Evolutionary conservation across 2,113 vertebrate species (phyloP).

Genomic region (Onychostruthus taczanowskii): DNA sequence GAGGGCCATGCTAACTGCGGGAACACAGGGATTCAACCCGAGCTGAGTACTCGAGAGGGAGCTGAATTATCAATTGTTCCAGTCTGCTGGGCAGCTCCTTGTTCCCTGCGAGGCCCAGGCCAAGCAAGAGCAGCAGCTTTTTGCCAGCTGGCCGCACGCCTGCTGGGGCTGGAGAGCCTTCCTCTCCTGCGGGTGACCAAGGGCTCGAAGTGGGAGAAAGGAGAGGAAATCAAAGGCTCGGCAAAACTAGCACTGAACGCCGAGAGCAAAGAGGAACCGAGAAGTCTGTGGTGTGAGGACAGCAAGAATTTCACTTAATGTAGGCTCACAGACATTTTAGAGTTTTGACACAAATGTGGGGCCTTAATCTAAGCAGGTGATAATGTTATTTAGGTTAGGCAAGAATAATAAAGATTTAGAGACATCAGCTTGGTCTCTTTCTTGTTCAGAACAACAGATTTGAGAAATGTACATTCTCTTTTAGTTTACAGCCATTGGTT

Average conservation of each 20-base stretch:
- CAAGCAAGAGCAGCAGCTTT: neutral
- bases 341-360: neutral
- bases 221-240: neutral
- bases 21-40: neutral
- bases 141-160: slow-evolving; percentile 20
- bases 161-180: neutral
- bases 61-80: slow-evolving; percentile 20
- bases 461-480: neutral
- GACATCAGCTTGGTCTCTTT: neutral
- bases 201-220: neutral
- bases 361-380: neutral
- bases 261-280: neutral
- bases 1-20: neutral
- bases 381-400: neutral
- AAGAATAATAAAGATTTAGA: neutral
- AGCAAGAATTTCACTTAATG: neutral
- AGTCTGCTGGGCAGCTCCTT: neutral
- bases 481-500: neutral
- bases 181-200: neutral
- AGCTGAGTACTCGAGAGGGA: neutral
- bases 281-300: neutral
- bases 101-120: neutral
- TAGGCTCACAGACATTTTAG: neutral
- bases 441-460: neutral
- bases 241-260: neutral